Conservation (phyloP, 2,888 invertebrate species). For the Coenonympha glycerion region DNA sequence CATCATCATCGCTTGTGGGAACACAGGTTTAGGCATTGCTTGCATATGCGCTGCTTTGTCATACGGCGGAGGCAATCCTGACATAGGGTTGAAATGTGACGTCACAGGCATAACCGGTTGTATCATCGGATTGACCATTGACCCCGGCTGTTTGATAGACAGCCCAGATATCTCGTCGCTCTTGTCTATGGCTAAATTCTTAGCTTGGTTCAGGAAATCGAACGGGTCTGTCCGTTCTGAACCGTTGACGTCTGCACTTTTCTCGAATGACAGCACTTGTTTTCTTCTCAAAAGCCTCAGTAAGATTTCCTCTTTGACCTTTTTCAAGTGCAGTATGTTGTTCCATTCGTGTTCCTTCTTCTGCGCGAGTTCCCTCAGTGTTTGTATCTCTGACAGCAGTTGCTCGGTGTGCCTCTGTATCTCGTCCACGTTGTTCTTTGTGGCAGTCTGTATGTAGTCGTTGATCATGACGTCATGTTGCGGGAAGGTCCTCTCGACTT, state of each 20-base stretch:
- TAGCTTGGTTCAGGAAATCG: slow-evolving; percentile 62
- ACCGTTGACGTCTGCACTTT: slow-evolving; percentile 58
- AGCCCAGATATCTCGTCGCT: slow-evolving; percentile 69
- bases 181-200: slow-evolving; percentile 65
- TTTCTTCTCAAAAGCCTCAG: slow-evolving; percentile 82
- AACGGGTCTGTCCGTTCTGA: slow-evolving; percentile 58
- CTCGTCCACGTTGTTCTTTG: slow-evolving; percentile 77
- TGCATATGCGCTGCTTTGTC: slow-evolving; percentile 66
- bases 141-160: slow-evolving; percentile 57
- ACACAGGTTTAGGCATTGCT: slow-evolving; percentile 62
- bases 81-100: slow-evolving; percentile 60
- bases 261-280: slow-evolving; percentile 76
- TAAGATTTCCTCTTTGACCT: slow-evolving; percentile 88
- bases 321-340: slow-evolving; percentile 86
- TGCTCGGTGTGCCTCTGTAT: slow-evolving; percentile 80
- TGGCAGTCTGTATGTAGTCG: slow-evolving; percentile 79
- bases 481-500: slow-evolving; percentile 70
- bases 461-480: slow-evolving; percentile 77
- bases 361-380: slow-evolving; percentile 82
- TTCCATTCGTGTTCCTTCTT: slow-evolving; percentile 93
- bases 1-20: slow-evolving; percentile 61
- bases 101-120: slow-evolving; percentile 57
- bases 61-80: slow-evolving; percentile 64
- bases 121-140: slow-evolving; percentile 53
- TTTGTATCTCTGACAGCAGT: slow-evolving; percentile 80